Evolutionary conservation across 2,113 vertebrate species (phyloP).

Genomic region (Podarcis cretensis): DNA sequence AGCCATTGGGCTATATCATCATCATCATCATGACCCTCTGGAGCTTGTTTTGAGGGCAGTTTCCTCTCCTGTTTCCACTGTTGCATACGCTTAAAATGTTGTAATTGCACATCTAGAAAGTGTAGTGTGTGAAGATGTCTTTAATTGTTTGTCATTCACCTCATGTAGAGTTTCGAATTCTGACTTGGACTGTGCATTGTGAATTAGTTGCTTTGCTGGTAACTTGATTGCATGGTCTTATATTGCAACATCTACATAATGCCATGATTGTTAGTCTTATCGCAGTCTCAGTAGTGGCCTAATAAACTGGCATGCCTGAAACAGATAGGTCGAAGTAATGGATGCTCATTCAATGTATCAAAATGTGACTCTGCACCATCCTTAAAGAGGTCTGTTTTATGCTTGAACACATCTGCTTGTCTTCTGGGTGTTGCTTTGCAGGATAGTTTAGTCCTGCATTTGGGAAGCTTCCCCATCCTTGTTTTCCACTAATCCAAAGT

Average conservation of each 20-base stretch:
- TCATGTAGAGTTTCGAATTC: not conserved
- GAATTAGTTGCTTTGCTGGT: not conserved
- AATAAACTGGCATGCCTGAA: not conserved
- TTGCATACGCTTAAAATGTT: not conserved
- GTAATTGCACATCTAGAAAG: not conserved
- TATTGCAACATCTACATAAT: not conserved
- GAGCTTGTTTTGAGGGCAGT: too few species aligned
- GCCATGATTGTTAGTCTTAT: not conserved
- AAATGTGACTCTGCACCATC: not conserved
- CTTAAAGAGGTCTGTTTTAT: conserved; percentile 29
- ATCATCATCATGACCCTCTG: too few species aligned
- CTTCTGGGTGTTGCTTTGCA: conserved; percentile 14
- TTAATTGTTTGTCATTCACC: not conserved
- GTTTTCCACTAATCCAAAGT: conserved; percentile 23
- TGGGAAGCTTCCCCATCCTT: conserved; percentile 10
- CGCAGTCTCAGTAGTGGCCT: not conserved
- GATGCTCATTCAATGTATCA: conserved; percentile 6
- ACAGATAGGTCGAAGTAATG: not conserved
- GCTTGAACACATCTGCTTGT: conserved; percentile 19
- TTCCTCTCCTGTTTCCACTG: not conserved
- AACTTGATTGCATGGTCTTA: not conserved
- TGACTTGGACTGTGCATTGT: not conserved
- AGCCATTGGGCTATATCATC: too few species aligned
- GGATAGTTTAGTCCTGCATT: conserved; percentile 34
- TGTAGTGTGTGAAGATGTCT: not conserved